Base-by-base conservation (phyloP, 2,797 vertebrate species). In the Leptodactylus fallax region DNA sequence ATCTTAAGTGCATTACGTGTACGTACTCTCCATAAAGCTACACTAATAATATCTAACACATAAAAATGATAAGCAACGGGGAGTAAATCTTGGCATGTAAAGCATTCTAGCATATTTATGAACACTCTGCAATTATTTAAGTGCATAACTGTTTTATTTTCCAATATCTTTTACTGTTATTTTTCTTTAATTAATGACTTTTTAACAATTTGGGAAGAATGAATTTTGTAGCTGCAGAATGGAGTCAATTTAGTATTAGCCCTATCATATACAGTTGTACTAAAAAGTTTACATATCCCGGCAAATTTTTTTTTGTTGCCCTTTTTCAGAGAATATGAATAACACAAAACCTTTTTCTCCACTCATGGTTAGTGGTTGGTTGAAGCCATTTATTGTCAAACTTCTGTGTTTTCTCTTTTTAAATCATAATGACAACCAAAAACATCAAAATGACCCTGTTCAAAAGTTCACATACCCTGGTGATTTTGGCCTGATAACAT, bases 111-210 rank as follows among this genome's bases (percentile, higher is more conserved):
- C 19, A 13, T 21, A 60, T 80, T 80, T 80, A 61, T 21, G n/a
- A 58, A 80, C 25, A 79, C 14, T 16, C 53, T 45, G 25, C 6
- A 27, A 60, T 79, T 79, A 80, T 80, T 61, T 63, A 61, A 61
- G 58, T 47, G 27, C 58, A 63, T 36, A 58, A 58, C 14, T 27
- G 77, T 19, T 79, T 79, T 79, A 79, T 61, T 80, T 56, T 61
- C 58, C 49, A 80, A 80, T 80, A 63, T 80, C 27, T 80, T 61
- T 79, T 36, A 79, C 55, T 36, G 53, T 58, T 58, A 79, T 79
- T 79, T 58, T 79, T 10, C 19, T 76, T 76, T 76, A 51, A 76
- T 76, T 76, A 76, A 76, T 51, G 19, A 51, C 72, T n/a, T 51
- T 76, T 51, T 76, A 13, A 51, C 71, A 51, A 76, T n/a, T 76